Percentiles rank a stretch among this genome's conserved stretches.
These are phyloP conservation scores for Cyclura pinguis DNA, from an alignment of 2,797 vertebrate species.

Conservation along the genomic window DNA sequence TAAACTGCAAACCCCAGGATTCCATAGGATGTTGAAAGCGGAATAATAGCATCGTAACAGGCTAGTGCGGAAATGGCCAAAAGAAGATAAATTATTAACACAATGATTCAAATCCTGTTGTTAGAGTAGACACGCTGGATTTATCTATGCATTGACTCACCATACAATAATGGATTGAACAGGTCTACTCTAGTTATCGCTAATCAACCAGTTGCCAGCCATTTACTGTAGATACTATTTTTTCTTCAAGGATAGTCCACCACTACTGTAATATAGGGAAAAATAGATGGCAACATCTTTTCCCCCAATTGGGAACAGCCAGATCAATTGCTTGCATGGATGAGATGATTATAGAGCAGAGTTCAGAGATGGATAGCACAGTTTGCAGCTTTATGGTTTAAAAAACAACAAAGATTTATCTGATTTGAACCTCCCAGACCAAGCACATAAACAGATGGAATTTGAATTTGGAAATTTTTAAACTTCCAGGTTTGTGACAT, in stretches of 20 bases:
- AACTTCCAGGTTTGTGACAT: not conserved
- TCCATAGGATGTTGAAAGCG: no score
- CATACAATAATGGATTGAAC: no score
- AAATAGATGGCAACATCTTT: not conserved
- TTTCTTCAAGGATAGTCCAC: not conserved
- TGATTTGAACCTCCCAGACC: not conserved
- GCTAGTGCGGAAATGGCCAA: not conserved
- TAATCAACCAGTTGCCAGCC: no score
- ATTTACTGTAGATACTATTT: no score
- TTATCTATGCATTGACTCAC: no score
- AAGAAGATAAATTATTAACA: not conserved
- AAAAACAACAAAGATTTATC: not conserved
- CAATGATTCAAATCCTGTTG: not conserved
- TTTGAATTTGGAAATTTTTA: not conserved
- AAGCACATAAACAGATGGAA: not conserved
- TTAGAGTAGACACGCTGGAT: no score
- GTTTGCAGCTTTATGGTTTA: no score
- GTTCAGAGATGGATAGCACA: not conserved
- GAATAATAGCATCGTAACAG: no score
- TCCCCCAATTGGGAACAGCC: not conserved
- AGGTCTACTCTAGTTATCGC: no score
- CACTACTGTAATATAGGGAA: no score
- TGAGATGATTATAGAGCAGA: not conserved
- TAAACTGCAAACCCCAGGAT: no score
- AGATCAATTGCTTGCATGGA: not conserved